Evolutionary conservation across 2,797 vertebrate genomes (phyloP), one percentile per base, ranked within the genome.

Genomic region (Eospalax fontanierii): DNA sequence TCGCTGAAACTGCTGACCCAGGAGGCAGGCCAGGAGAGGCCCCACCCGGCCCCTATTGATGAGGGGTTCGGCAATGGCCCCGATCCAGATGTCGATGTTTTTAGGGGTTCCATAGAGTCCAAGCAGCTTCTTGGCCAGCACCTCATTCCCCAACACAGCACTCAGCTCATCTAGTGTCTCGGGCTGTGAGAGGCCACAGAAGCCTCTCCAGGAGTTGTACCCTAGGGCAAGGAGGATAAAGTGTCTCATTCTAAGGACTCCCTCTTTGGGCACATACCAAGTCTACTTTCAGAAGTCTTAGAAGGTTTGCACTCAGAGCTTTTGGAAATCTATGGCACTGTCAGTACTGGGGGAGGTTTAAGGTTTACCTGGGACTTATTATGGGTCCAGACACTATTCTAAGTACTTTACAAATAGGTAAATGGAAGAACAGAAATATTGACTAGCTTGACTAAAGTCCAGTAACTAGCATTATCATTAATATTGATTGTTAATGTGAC

Each of bases 81-180:
- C 99, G 1, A 99, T 35, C 99, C 99, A 99, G 90, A 99, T 50
- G 33, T 99, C 99, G 0, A 99, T 99, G 97, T 99, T 99, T 63
- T 97, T 93, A 0, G 99, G 97, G 0, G 99, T 99, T 1, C 98
- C 98, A 0, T 99, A 99, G 85, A 99, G 98, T 10, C 96, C 1
- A 70, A 99, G 88, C 0, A 99, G 97, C 89, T 94, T 98, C 54
- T 97, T 87, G 26, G 99, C 99, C 96, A 99, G 96, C 24, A 88
- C 0, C 0, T 0, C 97, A 35, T 98, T 99, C 46, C 71, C 38
- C 83, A 99, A 89, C 15, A 99, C 99, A 0, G 6, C 33, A 1
- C 96, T 98, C 30, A 99, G 97, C 93, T 99, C 95, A 1, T 76
- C 61, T 50, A 93, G 1, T 0, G 98, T 99, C 19, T 46, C 91